These are phyloP conservation scores for Galeopsomyia nigrocyanea DNA, from an alignment of 2,888 invertebrate genomes.

Conservation along the genomic window DNA sequence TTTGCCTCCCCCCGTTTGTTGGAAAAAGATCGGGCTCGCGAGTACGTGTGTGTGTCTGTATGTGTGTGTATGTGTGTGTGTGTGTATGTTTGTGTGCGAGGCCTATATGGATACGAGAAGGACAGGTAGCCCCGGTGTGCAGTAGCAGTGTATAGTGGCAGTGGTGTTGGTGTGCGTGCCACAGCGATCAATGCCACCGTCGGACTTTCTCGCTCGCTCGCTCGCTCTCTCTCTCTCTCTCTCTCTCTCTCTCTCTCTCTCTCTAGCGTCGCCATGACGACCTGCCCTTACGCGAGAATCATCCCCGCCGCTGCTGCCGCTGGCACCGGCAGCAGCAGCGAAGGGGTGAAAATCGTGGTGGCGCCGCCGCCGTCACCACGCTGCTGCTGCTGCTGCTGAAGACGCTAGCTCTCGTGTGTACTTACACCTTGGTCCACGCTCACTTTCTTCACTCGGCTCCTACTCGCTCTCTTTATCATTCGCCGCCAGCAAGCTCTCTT, in stretches of 20 bases:
- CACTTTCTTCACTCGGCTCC: no score
- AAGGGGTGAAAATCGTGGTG: constrained; percentile 26
- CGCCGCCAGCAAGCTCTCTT: no score
- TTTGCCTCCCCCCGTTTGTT: no score
- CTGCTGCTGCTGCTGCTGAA: constrained; percentile 9
- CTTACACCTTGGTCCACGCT: no score
- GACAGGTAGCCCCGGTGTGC: not conserved
- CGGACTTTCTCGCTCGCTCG: constrained; percentile 52
- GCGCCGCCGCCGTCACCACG: constrained; percentile 9
- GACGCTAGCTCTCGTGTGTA: not conserved
- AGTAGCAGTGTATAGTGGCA: constrained; percentile 53
- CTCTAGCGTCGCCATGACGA: constrained; percentile 63
- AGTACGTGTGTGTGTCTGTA: no score
- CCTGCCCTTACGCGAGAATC: constrained; percentile 55
- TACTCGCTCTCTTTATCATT: not conserved
- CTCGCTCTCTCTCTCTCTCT: constrained; percentile 48
- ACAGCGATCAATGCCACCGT: constrained; percentile 66
- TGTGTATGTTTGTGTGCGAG: no score
- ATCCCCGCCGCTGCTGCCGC: constrained; percentile 55
- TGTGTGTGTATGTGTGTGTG: no score
- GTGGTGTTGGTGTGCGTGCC: constrained; percentile 57
- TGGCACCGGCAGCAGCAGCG: not conserved
- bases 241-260: constrained; percentile 48
- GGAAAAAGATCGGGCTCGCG: no score
- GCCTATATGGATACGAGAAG: not conserved